A percentile compares a stretch with the other conserved stretches of the same genome.
Evolutionary conservation across 2,797 vertebrate species (phyloP).

Genomic region (Lophotriccus pileatus): DNA sequence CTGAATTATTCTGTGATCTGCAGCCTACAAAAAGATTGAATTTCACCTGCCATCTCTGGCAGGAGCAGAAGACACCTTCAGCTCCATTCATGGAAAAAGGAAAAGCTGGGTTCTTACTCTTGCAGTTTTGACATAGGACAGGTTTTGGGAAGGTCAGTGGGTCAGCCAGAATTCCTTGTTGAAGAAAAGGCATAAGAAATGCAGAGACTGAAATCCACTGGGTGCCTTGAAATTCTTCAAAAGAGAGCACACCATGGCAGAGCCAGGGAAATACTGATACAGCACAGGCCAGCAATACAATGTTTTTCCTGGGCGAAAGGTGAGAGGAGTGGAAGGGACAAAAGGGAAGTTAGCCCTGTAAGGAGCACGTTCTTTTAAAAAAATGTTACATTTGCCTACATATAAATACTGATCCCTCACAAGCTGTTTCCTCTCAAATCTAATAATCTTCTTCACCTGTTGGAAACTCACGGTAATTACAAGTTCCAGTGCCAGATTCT

Average conservation of each 20-base stretch:
- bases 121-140: not conserved
- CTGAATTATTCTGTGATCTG: not conserved
- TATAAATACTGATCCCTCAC: not conserved
- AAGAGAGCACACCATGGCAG: not conserved
- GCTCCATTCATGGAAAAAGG: not conserved
- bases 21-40: not conserved
- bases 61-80: not conserved
- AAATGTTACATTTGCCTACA: not conserved
- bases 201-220: not conserved
- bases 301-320: not conserved
- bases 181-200: not conserved
- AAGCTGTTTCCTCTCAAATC: not conserved
- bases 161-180: not conserved
- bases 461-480: not conserved
- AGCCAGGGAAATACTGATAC: not conserved
- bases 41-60: not conserved
- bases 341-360: not conserved
- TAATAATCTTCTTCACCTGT: constrained; percentile 1
- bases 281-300: not conserved
- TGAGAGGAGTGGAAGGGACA: not conserved
- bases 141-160: not conserved
- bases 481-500: not conserved
- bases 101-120: not conserved
- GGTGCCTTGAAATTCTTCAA: not conserved
- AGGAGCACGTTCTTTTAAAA: not conserved